Evolutionary conservation across 2,888 invertebrate species (phyloP), one percentile per base, ranked within the genome.

Genomic region (Rapana venosa): DNA sequence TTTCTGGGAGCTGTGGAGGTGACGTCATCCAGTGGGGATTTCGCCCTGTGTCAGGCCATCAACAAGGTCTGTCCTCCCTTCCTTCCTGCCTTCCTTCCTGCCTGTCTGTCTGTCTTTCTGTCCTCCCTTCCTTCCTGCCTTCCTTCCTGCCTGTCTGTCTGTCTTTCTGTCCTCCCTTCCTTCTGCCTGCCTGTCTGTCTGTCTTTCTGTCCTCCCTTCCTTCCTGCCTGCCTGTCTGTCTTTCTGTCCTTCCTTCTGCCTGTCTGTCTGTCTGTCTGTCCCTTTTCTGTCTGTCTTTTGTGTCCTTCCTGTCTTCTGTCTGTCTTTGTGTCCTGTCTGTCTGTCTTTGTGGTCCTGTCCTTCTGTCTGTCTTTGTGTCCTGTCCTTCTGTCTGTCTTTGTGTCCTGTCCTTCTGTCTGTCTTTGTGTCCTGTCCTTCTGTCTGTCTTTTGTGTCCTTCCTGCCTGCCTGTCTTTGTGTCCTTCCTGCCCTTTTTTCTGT

Each of bases 1-100:
- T 99, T 99, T 96, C 97, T 99, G 96, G 99, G 99, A 0, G 99
- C 99, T 0, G 98, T 99, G 88, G 99, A 99, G 96, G 99, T 99
- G 0, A 97, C 98, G 93, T 98, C 98, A 93, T 99, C 99, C 96
- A 99, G 99, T 97, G 99, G 99, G n/a, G 99, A 99, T 36, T 98
- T 98, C 15, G 98, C 99, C 2, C 93, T 97, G 22, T 95, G 96
- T 89, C 96, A 96, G 91, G 96, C 96, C 26, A 96, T 96, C 58
- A 94, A 95, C 90, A 96, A 95, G 95, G 96, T 96, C 88, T 66
- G 26, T 77, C 30, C 6, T n/a, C 0, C 30, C n/a, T n/a, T 26
- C n/a, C n/a, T n/a, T 77, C 30, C 8, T 77, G 74, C n/a, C 30
- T 77, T 4, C n/a, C 30, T 77, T 6, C n/a, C 30, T 32, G 0